Base-by-base conservation (phyloP, 2,113 vertebrate species). In the Channa maculata region DNA sequence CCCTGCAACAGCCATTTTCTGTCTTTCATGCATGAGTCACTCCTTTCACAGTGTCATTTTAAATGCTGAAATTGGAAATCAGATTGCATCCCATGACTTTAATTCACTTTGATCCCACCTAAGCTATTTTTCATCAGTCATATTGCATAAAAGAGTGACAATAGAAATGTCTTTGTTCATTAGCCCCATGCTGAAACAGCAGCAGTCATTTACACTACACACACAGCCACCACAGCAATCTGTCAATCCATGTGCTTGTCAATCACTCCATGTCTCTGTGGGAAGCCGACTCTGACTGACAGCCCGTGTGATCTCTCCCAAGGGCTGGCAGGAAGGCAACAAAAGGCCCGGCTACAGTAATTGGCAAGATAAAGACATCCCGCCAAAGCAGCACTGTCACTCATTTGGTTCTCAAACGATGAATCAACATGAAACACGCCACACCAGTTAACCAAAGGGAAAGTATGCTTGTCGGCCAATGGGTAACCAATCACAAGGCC, bases 341-440 rank as follows among this genome's bases (percentile, higher is more conserved):
- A 92, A 92, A 91, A 88, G 84, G 79, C 80, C 71, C 48, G 10
- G 81, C 71, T 76, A 71, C 85, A 80, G 87, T 90, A 92, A 93
- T 93, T 92, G 89, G 80, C 80, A 88, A 79, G 82, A 94, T 90
- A 90, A 93, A 93, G 91, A 88, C 81, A 71, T 91, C 83, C 85
- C 75, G 71, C 84, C 72, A 85, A 84, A 77, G 82, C 81, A 60
- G 73, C 83, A 79, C 88, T 88, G 91, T 92, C 90, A 89, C 89
- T 91, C 89, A 92, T 75, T 83, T 61, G 77, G 73, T 65, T 80
- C 58, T 61, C 43, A 65, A 71, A 78, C 39, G 36, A 86, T 69
- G 85, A 89, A 89, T 90, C 86, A 82, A 87, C 88, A 80, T 88
- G 72, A 84, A 90, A 90, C 87, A 75, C 12, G 76, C 84, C 82